Evolutionary conservation across 1,140 invertebrate species (phyloP), one percentile per base, ranked within the genome.

Genomic region (Cylas formicarius): DNA sequence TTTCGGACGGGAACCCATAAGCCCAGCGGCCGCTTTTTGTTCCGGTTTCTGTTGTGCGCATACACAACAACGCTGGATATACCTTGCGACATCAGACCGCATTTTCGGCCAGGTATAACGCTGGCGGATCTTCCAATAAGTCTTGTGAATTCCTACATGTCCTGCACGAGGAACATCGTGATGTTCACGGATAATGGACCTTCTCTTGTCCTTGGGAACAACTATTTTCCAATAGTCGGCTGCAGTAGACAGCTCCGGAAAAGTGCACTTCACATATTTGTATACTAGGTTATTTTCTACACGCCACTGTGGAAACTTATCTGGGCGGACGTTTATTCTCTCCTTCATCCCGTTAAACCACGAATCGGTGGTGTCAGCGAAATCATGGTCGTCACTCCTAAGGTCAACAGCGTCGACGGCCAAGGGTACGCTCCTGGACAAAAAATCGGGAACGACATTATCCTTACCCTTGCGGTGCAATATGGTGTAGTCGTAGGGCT

Each of bases 21-120:
- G 27, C 0, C 58, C 59, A 0, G 28, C 14, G 3, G 58, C 47
- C 13, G 16, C 14, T 18, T 33, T 35, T 27, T 56, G 45, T 8
- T 52, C 44, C 1, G 50, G 36, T 19, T 64, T 64, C 5, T 35
- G 28, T 1, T 19, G n/a, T 20, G 53, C 50, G 47, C 55, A 62
- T 0, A 32, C 34, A 2, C 37, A 9, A 27, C 62, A 65, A 5
- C 13, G 10, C 1, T 44, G 36, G 5, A 63, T 47, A 36, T 43
- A 56, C 5, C 26, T 13, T 0, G 21, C 40, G 3, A 59, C 28
- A 43, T 60, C 56, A 2, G 26, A 24, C 19, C 39, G 27, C 45
- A 59, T 57, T 1, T 33, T 33, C 0, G 53, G 51, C 57, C 58
- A 63, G 37, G 54, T 60, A 31, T 58, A 62, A 1, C 10, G 3